These are phyloP conservation scores for Cynodonichthys magdalenae DNA, from an alignment of 2,797 vertebrate species.

Conservation along the genomic window DNA sequence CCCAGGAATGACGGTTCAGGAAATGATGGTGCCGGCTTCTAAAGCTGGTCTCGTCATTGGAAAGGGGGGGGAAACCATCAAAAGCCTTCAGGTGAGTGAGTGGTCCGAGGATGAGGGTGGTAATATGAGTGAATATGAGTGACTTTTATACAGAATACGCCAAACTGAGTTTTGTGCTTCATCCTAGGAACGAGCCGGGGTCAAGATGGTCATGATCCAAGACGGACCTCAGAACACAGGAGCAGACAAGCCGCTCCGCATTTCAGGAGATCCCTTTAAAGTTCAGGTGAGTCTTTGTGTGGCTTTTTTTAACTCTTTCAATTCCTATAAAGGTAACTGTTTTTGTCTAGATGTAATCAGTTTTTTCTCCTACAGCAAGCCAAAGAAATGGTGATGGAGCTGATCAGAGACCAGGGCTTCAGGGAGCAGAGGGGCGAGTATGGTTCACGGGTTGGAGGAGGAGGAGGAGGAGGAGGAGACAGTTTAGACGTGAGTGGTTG, in stretches of 20 bases:
- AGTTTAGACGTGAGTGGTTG: constrained; percentile 91
- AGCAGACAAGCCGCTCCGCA: constrained; percentile 96
- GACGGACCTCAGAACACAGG: constrained; percentile 98
- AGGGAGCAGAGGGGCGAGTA: constrained; percentile 97
- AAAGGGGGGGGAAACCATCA: constrained; percentile 98
- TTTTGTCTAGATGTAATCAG: background rate
- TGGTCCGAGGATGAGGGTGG: background rate
- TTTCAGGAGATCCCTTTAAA: constrained; percentile 99
- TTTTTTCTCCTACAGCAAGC: constrained; percentile 87
- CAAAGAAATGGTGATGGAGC: constrained; percentile 99
- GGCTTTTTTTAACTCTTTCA: too few species aligned
- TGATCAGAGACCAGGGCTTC: constrained; percentile 98
- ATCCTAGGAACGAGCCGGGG: constrained; percentile 92
- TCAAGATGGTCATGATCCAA: constrained; percentile 99
- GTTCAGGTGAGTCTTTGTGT: constrained; percentile 86
- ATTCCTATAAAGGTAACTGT: too few species aligned
- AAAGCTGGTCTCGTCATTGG: constrained; percentile 98
- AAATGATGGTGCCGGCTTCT: constrained; percentile 97
- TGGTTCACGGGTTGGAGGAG: constrained; percentile 91
- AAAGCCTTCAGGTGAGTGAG: constrained; percentile 91
- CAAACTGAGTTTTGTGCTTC: background rate
- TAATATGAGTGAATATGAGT: too few species aligned
- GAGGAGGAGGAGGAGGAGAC: constrained; percentile 88
- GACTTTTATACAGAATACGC: too few species aligned
- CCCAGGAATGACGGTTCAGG: constrained; percentile 95